Evolutionary conservation across 2,113 vertebrate genomes (phyloP).

Genomic region (Hiodon alosoides): DNA sequence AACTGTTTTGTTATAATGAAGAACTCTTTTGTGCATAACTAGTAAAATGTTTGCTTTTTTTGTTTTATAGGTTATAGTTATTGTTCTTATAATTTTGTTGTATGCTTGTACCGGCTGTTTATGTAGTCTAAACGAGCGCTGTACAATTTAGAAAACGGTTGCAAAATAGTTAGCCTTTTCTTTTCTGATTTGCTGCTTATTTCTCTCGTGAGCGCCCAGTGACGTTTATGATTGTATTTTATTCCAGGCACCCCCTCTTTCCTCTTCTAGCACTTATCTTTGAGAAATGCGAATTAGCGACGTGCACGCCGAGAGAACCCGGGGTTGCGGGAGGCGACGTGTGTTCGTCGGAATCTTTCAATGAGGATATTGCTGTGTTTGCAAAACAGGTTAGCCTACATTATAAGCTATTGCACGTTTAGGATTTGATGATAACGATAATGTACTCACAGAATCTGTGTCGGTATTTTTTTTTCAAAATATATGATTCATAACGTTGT

Average conservation of each 20-base stretch:
- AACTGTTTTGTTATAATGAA: slow-evolving; percentile 5
- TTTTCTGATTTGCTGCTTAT: not conserved
- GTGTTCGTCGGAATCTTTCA: slow-evolving; percentile 98
- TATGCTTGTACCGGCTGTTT: not conserved
- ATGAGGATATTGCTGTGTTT: slow-evolving; percentile 99
- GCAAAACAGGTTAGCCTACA: slow-evolving; percentile 95
- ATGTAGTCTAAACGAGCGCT: not conserved
- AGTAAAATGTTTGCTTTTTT: not conserved
- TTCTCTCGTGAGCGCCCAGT: slow-evolving; percentile 29
- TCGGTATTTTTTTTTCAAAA: not conserved
- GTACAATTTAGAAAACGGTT: not conserved
- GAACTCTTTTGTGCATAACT: not conserved
- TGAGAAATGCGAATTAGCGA: slow-evolving; percentile 99
- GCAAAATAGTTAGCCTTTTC: not conserved
- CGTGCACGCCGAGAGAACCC: slow-evolving; percentile 97
- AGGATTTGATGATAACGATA: not conserved
- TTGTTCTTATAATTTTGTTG: not conserved
- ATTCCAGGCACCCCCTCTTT: slow-evolving; percentile 95
- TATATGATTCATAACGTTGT: not conserved
- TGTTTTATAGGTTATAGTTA: not conserved
- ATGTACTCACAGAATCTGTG: no score
- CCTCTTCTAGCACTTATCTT: slow-evolving; percentile 99
- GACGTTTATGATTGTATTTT: slow-evolving; percentile 78
- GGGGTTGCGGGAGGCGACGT: slow-evolving; percentile 98
- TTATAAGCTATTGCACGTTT: not conserved